Base-by-base conservation (phyloP, 2,797 vertebrate genomes). In the Cynodonichthys magdalenae region DNA sequence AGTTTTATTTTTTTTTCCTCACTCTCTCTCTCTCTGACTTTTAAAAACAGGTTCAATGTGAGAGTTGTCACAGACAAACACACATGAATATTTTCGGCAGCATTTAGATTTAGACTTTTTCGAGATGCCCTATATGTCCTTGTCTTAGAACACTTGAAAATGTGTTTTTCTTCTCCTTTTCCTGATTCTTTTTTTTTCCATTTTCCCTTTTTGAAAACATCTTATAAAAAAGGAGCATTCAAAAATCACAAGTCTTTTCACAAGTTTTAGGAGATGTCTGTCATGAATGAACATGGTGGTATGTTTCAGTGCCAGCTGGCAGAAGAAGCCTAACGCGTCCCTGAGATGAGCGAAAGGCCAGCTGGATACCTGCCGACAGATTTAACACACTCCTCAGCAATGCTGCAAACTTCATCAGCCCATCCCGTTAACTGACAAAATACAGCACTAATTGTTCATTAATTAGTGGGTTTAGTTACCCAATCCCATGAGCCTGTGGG, bases 301-400 rank as follows among this genome's bases (percentile, higher is more conserved):
- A 80, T 86, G 79, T 88, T 83, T 73, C 72, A 34, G 69, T 92
- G 91, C 91, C 91, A 92, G 90, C 91, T 92, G 90, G 91, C 91
- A 91, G 65, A 70, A 77, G 66, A 90, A 85, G 70, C 83, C 82
- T 62, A 82, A 82, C 85, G 74, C 66, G 74, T 89, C 88, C 87
- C 90, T 69, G 81, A 84, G 87, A 90, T 81, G 83, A 90, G 76
- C 74, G 53, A 79, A 63, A 79, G 90, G 90, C 91, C 91, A 92
- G 90, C 89, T 92, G 91, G 90, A 90, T 73, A 76, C 74, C 67
- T 80, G 87, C 90, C 87, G 84, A 88, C 84, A 82, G 87, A 80
- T 87, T 89, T 81, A 86, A 87, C 89, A 83, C 77, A 84, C 87
- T 87, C 83, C 74, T 87, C 86, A 63, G 83, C 79, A 62, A 62